These are phyloP conservation scores for Heliocidaris tuberculata DNA, from an alignment of 35 echinoderm and acorn worm species.

Conservation along the genomic window DNA sequence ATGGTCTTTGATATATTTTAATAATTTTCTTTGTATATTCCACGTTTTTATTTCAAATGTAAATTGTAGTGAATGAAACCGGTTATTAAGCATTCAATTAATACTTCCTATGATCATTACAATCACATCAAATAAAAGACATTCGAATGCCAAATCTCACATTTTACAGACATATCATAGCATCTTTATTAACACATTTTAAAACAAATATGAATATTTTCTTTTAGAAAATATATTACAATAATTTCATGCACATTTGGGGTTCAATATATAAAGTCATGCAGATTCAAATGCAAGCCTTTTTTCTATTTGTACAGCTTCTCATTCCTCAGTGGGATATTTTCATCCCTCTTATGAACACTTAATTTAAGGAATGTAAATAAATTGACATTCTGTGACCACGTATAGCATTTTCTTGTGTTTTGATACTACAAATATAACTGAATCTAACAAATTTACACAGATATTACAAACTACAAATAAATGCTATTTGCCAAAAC, in stretches of 20 bases:
- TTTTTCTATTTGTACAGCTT: not conserved
- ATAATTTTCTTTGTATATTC: not conserved
- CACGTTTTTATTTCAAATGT: not conserved
- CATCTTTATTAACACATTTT: not conserved
- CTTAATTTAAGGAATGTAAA: not conserved
- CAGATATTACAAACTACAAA: too few species aligned
- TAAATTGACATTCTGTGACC: not conserved
- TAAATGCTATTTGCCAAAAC: too few species aligned
- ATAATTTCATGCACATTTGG: not conserved
- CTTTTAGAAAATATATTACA: not conserved
- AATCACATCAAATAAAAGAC: not conserved
- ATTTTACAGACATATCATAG: not conserved
- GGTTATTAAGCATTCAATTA: not conserved
- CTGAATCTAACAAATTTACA: too few species aligned
- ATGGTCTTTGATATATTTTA: not conserved
- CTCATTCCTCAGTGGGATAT: not conserved
- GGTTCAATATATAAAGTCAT: not conserved
- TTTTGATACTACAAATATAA: not conserved
- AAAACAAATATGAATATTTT: not conserved
- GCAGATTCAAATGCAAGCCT: not conserved
- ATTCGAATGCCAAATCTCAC: not conserved
- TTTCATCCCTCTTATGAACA: not conserved
- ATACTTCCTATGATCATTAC: not conserved
- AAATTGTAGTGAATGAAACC: not conserved
- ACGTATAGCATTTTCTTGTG: not conserved